These are phyloP conservation scores for Piezodorus guildinii DNA, from an alignment of 1,140 invertebrate genomes.

Conservation along the genomic window DNA sequence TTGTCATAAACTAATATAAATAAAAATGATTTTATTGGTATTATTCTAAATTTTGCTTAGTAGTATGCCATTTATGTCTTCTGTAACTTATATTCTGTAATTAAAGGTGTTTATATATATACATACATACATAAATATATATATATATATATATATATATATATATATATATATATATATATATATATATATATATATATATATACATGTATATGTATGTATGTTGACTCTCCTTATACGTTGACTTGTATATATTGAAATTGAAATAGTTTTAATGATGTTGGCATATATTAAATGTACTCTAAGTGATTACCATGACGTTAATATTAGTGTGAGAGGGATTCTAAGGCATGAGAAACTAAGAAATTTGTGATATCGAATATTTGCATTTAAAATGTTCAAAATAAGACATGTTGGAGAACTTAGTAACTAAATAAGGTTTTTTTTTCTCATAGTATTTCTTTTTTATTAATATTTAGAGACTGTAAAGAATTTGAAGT, in stretches of 20 bases:
- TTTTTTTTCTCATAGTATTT: not conserved
- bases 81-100: too few species aligned
- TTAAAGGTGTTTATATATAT: too few species aligned
- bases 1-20: too few species aligned
- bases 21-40: too few species aligned
- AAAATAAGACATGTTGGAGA: slow-evolving; percentile 9
- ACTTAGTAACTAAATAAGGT: slow-evolving; percentile 3
- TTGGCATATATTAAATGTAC: slow-evolving; percentile 7
- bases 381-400: slow-evolving; percentile 24
- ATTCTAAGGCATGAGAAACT: slow-evolving; percentile 5
- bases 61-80: too few species aligned
- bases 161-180: too few species aligned
- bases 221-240: not conserved
- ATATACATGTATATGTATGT: not conserved
- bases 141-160: too few species aligned
- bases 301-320: not conserved
- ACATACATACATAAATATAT: too few species aligned
- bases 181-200: not conserved
- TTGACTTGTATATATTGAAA: slow-evolving; percentile 12
- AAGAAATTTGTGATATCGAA: slow-evolving; percentile 23
- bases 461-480: slow-evolving; percentile 13
- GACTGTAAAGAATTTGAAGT: slow-evolving; percentile 16
- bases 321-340: slow-evolving; percentile 1
- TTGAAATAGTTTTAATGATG: slow-evolving; percentile 12
- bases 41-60: too few species aligned